Base-by-base conservation (phyloP, 2,113 vertebrate genomes). In the Sprattus sprattus region DNA sequence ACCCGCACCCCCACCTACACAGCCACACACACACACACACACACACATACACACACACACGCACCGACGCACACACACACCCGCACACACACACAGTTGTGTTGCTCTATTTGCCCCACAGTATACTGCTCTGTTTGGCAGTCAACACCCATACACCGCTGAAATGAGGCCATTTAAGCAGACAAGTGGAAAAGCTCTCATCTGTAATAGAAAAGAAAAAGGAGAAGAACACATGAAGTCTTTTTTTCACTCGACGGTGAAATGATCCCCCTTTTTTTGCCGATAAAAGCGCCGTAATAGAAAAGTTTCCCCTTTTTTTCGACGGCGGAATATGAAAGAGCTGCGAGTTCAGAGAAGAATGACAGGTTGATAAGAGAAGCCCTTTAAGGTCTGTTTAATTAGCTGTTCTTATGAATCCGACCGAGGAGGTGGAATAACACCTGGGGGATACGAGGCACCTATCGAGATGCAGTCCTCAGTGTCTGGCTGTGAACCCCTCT, bases 151-250 rank as follows among this genome's bases (percentile, higher is more conserved):
- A 78, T 78, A 39, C 71, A 16, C 28, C 15, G 25, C 32, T 5
- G 32, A 78, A 78, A 78, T 78, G 71, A 78, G 71, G 71, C 71
- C 71, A 78, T 78, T 78, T 78, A 78, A 78, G 44, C 28, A 78
- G 71, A 39, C 71, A 78, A 78, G 32, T 78, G 71, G 71, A 39
- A 78, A 78, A 78, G 25, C 71, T 39, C 71, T 78, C 71, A 78
- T 78, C 71, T 78, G 71, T 78, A 78, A 39, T 78, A 16, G 71
- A 78, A 39, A 44, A 78, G 71, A 78, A 39, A 78, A 78, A 78
- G 28, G 39, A 32, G 13, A 78, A 1, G 28, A 78, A 78, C 32
- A 32, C 71, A 39, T 44, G 71, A 78, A 39, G 71, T 1, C 25
- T 39, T 78, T 78, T 78, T 39, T 67, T 39, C 71, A 78, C 71